Base-by-base conservation (phyloP, 2,113 vertebrate species). In the Tympanuchus pallidicinctus region DNA sequence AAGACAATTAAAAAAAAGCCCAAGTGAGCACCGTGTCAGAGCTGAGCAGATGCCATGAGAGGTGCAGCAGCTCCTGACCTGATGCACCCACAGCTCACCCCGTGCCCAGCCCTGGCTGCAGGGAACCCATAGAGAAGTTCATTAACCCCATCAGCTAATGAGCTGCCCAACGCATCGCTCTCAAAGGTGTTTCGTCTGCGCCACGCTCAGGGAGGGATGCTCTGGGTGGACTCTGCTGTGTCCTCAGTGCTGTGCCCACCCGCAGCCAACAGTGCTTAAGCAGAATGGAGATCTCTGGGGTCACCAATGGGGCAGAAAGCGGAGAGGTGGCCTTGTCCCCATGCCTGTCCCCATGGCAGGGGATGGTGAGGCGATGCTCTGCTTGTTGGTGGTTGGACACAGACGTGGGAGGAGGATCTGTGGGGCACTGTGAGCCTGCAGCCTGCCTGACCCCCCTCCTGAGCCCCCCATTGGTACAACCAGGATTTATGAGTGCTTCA, bases 1-100 rank as follows among this genome's bases (percentile, higher is more conserved):
- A 84, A 90, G 94, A 80, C 89, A 93, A 96, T 96, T 95, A 88
- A 91, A 70, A 75, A 80, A 60, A 85, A 82, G 19, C 61, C 72
- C 87, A 42, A 94, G 73, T 19, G 91, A 93, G 75, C 82, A 61
- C 70, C 70, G 45, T 89, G 95, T 94, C 94, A 91, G 86, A 90
- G 93, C 11, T 1, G 38, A 93, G 83, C 89, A 90, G 90, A 91
- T 89, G 95, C 86, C 64, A 72, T 18, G 70, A 45, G 91, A 4
- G 4, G 32, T 10, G 11, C 83, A 84, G 11, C 34, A 2, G 4
- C 50, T 81, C 60, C 91, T 7, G 80, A 47, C 57, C 81, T 16
- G 77, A 43, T 0, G 2, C 57, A 65, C 2, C 61, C 15, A 4
- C 57, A 34, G n/a, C 57, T 40, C 36, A 27, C 43, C 7, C 59